A percentile compares a stretch with the other conserved stretches of the same genome.
These are phyloP conservation scores for Minunthozetes semirufus DNA, from an alignment of 2,888 invertebrate genomes.

Conservation along the genomic window DNA sequence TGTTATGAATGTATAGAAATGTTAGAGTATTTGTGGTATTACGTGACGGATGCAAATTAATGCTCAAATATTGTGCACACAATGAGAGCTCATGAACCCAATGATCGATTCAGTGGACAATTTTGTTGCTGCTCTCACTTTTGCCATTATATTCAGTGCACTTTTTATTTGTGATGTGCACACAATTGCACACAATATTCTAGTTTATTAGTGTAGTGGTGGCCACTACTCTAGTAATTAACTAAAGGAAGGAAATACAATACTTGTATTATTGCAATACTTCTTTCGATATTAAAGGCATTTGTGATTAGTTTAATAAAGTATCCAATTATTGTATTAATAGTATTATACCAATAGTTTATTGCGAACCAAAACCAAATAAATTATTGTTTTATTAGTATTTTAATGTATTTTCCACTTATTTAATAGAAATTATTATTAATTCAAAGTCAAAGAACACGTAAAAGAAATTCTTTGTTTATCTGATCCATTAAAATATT, in stretches of 20 bases:
- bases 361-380: not conserved
- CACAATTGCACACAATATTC: too few relatives aligned
- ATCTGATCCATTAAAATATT: not conserved
- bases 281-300: not conserved
- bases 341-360: not conserved
- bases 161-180: not conserved
- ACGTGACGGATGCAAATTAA: not conserved
- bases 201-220: not conserved
- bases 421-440: not conserved
- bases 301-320: not conserved
- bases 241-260: not conserved
- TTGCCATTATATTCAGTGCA: not conserved
- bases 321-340: not conserved
- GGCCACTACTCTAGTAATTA: not conserved
- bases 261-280: not conserved
- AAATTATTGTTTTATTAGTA: not conserved
- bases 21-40: not conserved
- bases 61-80: not conserved
- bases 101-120: not conserved
- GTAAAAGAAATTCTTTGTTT: not conserved
- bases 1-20: not conserved
- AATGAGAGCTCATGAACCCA: not conserved
- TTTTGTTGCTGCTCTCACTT: not conserved
- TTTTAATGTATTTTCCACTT: not conserved
- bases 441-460: not conserved